A percentile compares a stretch with the other conserved stretches of the same genome.
phyloP scores from a whole-genome alignment of 2,888 invertebrate species.

The Sycophila texana region DNA sequence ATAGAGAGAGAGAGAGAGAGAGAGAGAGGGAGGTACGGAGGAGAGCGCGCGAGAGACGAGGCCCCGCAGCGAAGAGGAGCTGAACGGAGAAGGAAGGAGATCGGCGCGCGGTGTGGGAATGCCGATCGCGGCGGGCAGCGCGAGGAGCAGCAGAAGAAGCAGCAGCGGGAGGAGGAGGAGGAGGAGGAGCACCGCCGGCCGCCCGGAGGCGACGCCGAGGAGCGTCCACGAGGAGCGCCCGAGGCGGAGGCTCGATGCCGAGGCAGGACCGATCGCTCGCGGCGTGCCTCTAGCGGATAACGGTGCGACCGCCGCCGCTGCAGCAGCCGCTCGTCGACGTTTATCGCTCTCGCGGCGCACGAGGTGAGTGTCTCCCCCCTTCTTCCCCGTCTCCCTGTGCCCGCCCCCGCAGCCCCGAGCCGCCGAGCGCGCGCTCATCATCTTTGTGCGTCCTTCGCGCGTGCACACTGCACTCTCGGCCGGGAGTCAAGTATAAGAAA shows the following conservation, averaged over 20 bases:
- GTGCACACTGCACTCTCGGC: background rate
- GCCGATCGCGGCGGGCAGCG: conserved; percentile 43
- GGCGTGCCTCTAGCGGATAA: conserved; percentile 22
- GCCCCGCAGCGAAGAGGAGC: background rate
- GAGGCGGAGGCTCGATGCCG: conserved; percentile 24
- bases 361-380: conserved; percentile 20
- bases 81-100: background rate
- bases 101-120: conserved; percentile 20
- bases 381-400: background rate
- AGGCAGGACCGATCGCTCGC: conserved; percentile 22
- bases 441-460: background rate
- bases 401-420: background rate
- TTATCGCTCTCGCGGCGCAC: conserved; percentile 21
- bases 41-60: background rate
- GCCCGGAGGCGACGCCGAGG: conserved; percentile 2
- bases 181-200: background rate
- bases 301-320: conserved; percentile 18
- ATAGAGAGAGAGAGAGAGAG: background rate
- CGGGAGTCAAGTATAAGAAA: background rate
- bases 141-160: conserved; percentile 15
- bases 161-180: conserved; percentile 14
- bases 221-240: background rate
- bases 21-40: background rate
- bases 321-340: conserved; percentile 14
- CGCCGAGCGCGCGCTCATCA: too few relatives aligned